These are phyloP conservation scores for Ovis canadensis DNA, from an alignment of 2,113 vertebrate genomes.

Conservation along the genomic window DNA sequence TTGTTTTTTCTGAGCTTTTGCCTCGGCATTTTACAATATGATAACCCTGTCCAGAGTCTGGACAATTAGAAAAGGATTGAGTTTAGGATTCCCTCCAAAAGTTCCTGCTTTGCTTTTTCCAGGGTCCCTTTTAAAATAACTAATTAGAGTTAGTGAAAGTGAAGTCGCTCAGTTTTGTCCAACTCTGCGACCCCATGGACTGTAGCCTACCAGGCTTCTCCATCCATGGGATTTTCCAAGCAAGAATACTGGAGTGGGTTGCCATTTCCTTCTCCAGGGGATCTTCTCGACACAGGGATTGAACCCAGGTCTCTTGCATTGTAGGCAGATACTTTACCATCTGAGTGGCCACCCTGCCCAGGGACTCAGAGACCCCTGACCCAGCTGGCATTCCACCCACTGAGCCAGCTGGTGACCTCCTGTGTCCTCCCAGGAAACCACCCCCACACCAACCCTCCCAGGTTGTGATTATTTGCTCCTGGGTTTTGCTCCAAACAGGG, in stretches of 20 bases:
- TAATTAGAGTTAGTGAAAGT: background rate
- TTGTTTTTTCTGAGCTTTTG: background rate
- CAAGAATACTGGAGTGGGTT: too few species aligned
- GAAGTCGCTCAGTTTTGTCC: too few species aligned
- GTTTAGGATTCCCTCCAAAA: background rate
- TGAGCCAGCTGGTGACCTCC: background rate
- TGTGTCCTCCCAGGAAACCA: conserved; percentile 22
- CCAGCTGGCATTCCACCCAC: accelerated
- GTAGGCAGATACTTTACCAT: too few species aligned
- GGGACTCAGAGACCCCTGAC: accelerated
- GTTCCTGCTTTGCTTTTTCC: background rate
- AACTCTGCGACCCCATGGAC: too few species aligned
- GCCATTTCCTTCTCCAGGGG: too few species aligned
- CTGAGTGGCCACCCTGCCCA: accelerated
- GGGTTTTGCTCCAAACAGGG: conserved; percentile 56
- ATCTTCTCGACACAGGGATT: too few species aligned
- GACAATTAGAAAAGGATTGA: background rate
- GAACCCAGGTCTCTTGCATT: too few species aligned
- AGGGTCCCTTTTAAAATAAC: background rate
- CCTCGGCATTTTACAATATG: background rate
- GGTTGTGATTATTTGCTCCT: background rate
- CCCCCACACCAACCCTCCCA: background rate
- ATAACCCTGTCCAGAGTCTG: background rate
- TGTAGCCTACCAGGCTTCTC: too few species aligned
- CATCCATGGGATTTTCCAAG: too few species aligned